phyloP scores from a whole-genome alignment of 2,888 invertebrate genomes.

The Diplazon laetatorius region DNA sequence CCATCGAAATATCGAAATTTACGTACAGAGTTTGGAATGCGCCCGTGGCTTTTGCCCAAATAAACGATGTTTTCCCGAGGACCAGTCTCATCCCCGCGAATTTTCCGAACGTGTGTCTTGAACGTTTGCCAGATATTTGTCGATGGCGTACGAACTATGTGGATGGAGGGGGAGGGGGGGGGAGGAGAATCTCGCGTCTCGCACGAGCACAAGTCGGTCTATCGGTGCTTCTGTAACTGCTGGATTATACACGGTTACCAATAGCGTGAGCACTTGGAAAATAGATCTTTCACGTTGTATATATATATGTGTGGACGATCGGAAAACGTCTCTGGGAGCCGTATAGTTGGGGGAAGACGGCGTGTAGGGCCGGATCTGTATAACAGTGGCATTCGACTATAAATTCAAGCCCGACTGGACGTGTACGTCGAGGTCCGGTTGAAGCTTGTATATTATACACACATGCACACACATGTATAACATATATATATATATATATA shows the following conservation, averaged over 20 bases:
- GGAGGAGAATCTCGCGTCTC: conserved; percentile 8
- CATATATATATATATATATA: neutral
- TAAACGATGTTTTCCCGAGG: conserved; percentile 26
- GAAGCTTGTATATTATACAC: neutral
- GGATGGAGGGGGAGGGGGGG: neutral
- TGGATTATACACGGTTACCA: conserved; percentile 40
- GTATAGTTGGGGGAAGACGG: conserved; percentile 39
- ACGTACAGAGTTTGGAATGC: conserved; percentile 27
- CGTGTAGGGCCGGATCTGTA: conserved; percentile 13
- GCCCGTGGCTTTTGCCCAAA: conserved; percentile 30
- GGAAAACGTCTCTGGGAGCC: conserved; percentile 20
- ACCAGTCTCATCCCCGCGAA: conserved; percentile 9
- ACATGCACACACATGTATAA: neutral
- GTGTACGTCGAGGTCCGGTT: conserved; percentile 29
- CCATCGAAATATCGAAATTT: conserved; percentile 49
- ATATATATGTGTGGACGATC: neutral
- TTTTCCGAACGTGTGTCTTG: conserved; percentile 48
- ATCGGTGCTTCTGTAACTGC: conserved; percentile 10
- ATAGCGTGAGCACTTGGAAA: conserved; percentile 21
- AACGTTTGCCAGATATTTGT: conserved; percentile 58
- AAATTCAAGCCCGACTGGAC: conserved; percentile 43
- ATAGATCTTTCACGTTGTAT: conserved; percentile 43
- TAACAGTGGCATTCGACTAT: conserved; percentile 28
- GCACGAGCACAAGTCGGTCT: neutral
- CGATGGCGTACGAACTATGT: neutral